Evolutionary conservation across 2,797 vertebrate genomes (phyloP), one percentile per base, ranked within the genome.

Genomic region (Ceyx erithaca): DNA sequence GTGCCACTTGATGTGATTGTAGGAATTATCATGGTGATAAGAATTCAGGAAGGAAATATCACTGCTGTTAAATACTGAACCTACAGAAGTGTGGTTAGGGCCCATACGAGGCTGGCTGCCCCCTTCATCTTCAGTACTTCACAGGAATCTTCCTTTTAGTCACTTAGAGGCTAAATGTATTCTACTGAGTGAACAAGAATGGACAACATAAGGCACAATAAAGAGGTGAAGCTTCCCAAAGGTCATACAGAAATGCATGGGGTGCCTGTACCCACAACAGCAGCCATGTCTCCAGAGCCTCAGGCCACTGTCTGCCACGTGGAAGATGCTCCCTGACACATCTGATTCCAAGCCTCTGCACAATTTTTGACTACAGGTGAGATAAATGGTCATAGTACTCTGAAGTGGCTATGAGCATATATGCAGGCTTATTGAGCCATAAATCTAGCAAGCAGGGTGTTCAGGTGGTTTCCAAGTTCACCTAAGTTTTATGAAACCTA

Each of bases 401-500:
- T 20, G 51, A 80, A 85, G 80, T 59, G 80, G 69, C 89, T 91
- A 89, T 68, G 54, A 95, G 80, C 95, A 95, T 88, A 95, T 85
- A 94, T 73, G 79, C 51, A 75, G 51, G 58, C 68, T 97, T 96
- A 97, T 95, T 96, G 88, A 90, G 79, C 54, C 80, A 97, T 96
- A 95, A 95, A 96, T 97, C 95, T 91, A 57, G 81, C 89, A 70
- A 95, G 66, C 55, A 87, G 81, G 11, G 59, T 69, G 92, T 90
- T 92, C 89, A 90, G 92, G 82, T 95, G 95, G 75, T 93, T 97
- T 84, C 64, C 61, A 93, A 92, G 84, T 95, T 92, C 61, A 51
- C 88, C 81, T 37, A 85, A 87, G 59, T 95, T 96, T 97, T 97
- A 97, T 97, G 95, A 97, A 97, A 96, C 86, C 94, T 92, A 97